Evolutionary conservation across 2,888 invertebrate genomes (phyloP).

Genomic region (Notodromas monacha): DNA sequence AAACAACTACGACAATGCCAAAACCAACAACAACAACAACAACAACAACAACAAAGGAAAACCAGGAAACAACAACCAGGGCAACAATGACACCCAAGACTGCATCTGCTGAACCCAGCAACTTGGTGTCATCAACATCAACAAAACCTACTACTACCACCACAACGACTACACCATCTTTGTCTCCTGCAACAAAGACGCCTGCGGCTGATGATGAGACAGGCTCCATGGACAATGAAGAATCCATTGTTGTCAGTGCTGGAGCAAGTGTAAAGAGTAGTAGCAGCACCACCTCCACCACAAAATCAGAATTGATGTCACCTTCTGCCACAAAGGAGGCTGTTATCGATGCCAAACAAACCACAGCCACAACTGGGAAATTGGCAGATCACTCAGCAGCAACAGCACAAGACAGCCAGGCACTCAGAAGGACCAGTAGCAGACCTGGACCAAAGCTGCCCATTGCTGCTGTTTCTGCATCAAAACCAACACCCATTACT

Average conservation of each 20-base stretch:
- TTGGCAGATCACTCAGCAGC: no score
- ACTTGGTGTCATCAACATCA: not conserved
- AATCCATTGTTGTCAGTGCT: no score
- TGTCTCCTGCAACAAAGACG: no score
- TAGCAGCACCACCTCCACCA: not conserved
- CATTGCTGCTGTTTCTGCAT: no score
- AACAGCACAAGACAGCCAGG: no score
- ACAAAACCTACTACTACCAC: not conserved
- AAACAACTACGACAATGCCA: not conserved
- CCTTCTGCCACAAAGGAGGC: not conserved
- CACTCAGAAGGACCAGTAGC: no score
- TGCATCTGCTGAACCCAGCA: not conserved
- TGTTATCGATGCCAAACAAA: not conserved
- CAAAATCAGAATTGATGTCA: not conserved
- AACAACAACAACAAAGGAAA: not conserved
- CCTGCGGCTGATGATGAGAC: no score
- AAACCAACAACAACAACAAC: not conserved
- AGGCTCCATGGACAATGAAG: no score
- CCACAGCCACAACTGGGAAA: not conserved
- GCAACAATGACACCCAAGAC: not conserved
- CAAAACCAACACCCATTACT: no score
- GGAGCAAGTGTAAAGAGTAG: no score
- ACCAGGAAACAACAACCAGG: not conserved
- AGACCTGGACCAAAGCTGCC: no score
- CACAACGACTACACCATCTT: not conserved